Base-by-base conservation (phyloP, 2,888 invertebrate species). In the Marasmarcha lunaedactyla region DNA sequence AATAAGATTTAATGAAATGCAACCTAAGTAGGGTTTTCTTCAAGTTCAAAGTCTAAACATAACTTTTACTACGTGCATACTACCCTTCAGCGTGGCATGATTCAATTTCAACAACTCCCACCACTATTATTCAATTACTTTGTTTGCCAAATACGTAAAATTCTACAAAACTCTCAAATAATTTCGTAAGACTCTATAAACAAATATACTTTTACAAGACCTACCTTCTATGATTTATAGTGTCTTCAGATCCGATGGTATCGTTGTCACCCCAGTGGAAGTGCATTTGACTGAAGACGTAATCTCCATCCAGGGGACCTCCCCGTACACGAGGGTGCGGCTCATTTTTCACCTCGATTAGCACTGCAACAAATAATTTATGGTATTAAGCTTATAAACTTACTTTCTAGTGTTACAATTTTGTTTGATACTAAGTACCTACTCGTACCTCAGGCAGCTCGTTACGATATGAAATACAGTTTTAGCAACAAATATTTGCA, bases 211-310 rank as follows among this genome's bases (percentile, higher is more conserved):
- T 25, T 25, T 25, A 6, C 9, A 25, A 25, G 9, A 9, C 25
- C 74, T 69, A 88, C 84, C 87, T 86, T 55, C 84, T 74, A 44
- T 89, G 89, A 56, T 91, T 90, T 37, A 92, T 88, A 45, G 85
- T 85, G 66, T 90, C 90, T 58, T 94, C 94, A 5, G 93, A 92
- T n/a, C 94, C 93, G 38, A 89, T 83, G 2, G 88, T 86, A 55
- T 91, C 90, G 49, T 91, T 89, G 55, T 88, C 87, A 1, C 91
- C 91, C 93, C 93, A 93, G 62, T 94, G 93, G 63, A 93, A 93
- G 63, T 93, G 93, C 56, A 93, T 84, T 61, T 93, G 93, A 36
- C 88, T 87, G 57, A 93, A 91, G 35, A 86, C 72, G 59, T 90
- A 92, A 43, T 78, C 77, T 0, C 85, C 83, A 2, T 79, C 79